phyloP scores from a whole-genome alignment of 2,888 invertebrate species.

The Nebria brevicollis region DNA sequence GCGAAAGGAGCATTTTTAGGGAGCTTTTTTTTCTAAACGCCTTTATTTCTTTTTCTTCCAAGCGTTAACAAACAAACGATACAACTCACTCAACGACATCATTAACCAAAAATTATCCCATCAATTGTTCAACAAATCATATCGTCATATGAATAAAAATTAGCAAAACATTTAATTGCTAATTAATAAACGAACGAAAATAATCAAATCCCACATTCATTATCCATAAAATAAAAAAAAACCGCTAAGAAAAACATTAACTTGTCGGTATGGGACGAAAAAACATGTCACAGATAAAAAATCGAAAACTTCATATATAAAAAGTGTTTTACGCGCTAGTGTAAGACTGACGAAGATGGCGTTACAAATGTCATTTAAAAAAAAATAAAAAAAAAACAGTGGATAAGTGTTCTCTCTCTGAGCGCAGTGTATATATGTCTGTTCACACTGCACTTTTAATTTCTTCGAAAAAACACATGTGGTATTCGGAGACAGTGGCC shows the following conservation, averaged over 20 bases:
- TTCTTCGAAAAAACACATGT: conserved; percentile 53
- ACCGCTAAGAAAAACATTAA: neutral
- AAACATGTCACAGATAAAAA: neutral
- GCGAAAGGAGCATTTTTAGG: conserved; percentile 28
- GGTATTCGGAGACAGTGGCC: conserved; percentile 50
- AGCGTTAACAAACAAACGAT: neutral
- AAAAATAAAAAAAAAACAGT: neutral
- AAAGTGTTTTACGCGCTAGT: neutral
- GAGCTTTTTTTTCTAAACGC: neutral
- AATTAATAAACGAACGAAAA: too few species aligned
- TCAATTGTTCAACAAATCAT: neutral
- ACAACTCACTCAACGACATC: neutral
- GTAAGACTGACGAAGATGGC: neutral
- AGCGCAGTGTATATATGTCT: conserved; percentile 30
- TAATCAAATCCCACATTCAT: neutral
- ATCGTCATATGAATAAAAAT: too few species aligned
- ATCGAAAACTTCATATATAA: neutral
- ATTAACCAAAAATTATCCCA: neutral
- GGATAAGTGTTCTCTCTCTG: neutral
- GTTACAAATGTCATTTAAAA: neutral
- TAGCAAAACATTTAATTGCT: too few species aligned
- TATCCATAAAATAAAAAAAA: too few species aligned
- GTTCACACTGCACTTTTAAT: conserved; percentile 52
- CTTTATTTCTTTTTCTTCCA: neutral
- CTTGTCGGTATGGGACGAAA: neutral